phyloP scores from a whole-genome alignment of 2,888 invertebrate species.

The Leptodirus hochenwartii region DNA sequence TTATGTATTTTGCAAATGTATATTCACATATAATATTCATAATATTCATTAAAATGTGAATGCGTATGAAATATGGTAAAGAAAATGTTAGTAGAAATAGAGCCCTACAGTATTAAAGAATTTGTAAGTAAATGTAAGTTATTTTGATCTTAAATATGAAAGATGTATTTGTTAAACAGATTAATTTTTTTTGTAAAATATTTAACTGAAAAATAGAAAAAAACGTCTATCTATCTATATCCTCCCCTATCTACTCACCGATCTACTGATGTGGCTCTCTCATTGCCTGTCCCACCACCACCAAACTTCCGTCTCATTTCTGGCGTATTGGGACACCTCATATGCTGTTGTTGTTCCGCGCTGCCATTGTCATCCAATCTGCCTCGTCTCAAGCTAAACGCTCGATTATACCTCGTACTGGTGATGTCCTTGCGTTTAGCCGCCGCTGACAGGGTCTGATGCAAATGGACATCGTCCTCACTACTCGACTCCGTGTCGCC shows the following conservation, averaged over 20 bases:
- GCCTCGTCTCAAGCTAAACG: slow-evolving; percentile 48
- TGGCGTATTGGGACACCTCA: slow-evolving; percentile 39
- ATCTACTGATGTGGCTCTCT: slow-evolving; percentile 26
- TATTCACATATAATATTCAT: too few species aligned
- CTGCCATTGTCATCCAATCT: slow-evolving; percentile 29
- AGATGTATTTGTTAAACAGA: slow-evolving; percentile 22
- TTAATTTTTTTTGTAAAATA: too few species aligned
- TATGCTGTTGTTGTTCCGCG: slow-evolving; percentile 20
- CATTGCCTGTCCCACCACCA: slow-evolving; percentile 15
- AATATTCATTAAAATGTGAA: too few species aligned
- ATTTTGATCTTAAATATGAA: too few species aligned
- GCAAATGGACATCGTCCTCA: slow-evolving; percentile 33
- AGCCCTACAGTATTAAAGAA: too few species aligned
- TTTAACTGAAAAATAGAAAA: too few species aligned
- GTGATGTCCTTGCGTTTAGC: slow-evolving; percentile 25
- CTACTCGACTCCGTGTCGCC: slow-evolving; percentile 30
- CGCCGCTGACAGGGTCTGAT: slow-evolving; percentile 19
- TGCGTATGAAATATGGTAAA: too few species aligned
- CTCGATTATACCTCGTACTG: slow-evolving; percentile 48
- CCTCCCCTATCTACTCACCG: slow-evolving; percentile 25
- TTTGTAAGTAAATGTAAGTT: too few species aligned
- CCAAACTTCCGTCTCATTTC: slow-evolving; percentile 39
- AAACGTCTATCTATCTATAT: too few species aligned
- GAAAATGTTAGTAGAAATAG: too few species aligned
- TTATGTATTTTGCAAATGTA: too few species aligned